Conservation (phyloP, 2,797 vertebrate genomes). For the Steatocranus sp. region DNA sequence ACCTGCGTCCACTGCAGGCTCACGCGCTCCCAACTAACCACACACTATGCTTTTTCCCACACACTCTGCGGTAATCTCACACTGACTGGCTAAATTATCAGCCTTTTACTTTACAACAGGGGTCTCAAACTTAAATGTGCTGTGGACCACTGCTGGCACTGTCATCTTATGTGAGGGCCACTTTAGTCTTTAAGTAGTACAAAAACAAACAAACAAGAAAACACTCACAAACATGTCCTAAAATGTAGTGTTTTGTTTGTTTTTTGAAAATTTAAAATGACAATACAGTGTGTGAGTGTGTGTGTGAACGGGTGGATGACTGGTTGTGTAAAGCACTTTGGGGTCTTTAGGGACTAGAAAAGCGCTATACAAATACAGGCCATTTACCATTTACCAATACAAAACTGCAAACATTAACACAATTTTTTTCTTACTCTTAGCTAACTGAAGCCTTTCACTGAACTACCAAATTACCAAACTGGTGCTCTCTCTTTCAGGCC, state of each 20-base stretch:
- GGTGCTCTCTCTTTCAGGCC: not conserved
- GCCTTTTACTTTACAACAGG: not conserved
- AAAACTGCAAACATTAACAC: not conserved
- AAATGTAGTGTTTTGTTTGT: not conserved
- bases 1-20: conserved; percentile 37
- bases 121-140: not conserved
- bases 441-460: not conserved
- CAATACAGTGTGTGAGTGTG: too few relatives aligned
- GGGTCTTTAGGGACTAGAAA: too few relatives aligned
- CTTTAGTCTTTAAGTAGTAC: not conserved
- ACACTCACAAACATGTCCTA: not conserved
- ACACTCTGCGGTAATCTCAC: not conserved
- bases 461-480: not conserved
- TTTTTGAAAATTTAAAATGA: not conserved
- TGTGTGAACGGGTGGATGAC: too few relatives aligned
- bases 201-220: not conserved
- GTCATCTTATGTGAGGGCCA: not conserved
- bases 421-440: not conserved
- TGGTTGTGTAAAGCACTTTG: too few relatives aligned
- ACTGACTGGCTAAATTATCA: not conserved
- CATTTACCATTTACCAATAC: too few relatives aligned
- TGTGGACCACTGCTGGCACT: not conserved
- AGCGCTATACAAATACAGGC: too few relatives aligned
- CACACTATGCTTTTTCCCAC: not conserved
- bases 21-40: conserved; percentile 18